phyloP scores from a whole-genome alignment of 2,113 vertebrate species.

The Dipodomys ordii region DNA sequence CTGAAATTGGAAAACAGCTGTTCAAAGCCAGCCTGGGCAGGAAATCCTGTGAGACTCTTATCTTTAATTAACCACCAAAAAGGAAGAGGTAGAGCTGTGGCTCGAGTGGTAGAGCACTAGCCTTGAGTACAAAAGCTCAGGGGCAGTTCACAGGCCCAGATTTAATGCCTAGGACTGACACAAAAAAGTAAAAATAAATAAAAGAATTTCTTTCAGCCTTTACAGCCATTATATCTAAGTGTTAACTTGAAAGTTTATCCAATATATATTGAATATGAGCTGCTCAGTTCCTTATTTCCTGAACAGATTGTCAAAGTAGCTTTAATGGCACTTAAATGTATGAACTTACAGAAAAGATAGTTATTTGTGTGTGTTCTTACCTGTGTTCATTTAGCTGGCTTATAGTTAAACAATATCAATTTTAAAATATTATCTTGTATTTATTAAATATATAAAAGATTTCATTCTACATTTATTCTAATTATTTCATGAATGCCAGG shows the following conservation, averaged over 20 bases:
- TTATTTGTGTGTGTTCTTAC: neutral
- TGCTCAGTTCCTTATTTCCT: neutral
- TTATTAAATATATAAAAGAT: slow-evolving; percentile 1
- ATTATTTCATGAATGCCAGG: neutral
- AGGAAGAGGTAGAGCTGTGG: too few species aligned
- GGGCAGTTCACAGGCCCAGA: too few species aligned
- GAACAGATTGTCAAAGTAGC: neutral
- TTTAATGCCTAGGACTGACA: too few species aligned
- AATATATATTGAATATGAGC: neutral
- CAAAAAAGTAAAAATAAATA: too few species aligned
- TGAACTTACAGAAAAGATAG: neutral
- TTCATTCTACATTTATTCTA: neutral
- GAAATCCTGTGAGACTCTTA: too few species aligned
- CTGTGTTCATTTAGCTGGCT: neutral
- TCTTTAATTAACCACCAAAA: too few species aligned
- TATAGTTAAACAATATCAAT: neutral
- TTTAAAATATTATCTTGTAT: neutral
- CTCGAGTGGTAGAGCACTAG: too few species aligned
- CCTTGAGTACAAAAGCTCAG: too few species aligned
- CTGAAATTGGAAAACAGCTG: too few species aligned
- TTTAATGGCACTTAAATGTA: neutral
- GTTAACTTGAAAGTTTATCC: neutral
- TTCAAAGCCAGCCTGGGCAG: too few species aligned
- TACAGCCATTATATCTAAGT: neutral
- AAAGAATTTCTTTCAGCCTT: neutral